A percentile compares a stretch with the other conserved stretches of the same genome.
Conservation (phyloP, 2,888 invertebrate genomes). For the Andrena trimmerana region DNA sequence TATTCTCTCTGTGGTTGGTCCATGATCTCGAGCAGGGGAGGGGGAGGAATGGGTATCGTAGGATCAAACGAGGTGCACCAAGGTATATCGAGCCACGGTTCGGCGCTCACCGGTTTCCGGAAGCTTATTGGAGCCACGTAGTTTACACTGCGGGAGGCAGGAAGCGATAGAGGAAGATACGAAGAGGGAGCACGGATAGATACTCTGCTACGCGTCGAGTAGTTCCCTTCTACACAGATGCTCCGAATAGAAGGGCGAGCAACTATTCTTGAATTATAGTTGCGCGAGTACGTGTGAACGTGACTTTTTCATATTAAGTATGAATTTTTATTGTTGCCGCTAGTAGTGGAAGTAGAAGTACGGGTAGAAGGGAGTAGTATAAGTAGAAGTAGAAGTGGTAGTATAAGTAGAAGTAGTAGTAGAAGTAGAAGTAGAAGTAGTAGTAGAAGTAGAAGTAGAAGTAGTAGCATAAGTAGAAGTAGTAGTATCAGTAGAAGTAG, state of each 20-base stretch:
- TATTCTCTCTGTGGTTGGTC: conserved; percentile 72
- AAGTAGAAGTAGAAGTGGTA: no score
- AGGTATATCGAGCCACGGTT: conserved; percentile 58
- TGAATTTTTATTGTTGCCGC: not conserved
- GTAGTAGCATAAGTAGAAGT: no score
- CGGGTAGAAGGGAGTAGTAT: no score
- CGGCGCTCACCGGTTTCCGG: conserved; percentile 63
- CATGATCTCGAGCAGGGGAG: conserved; percentile 65
- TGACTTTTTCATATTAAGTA: conserved; percentile 26
- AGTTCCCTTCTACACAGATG: conserved; percentile 53
- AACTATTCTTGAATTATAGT: conserved; percentile 52
- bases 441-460: no score
- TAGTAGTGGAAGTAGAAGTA: not conserved
- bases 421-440: no score
- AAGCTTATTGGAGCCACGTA: conserved; percentile 72
- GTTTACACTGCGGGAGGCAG: conserved; percentile 60
- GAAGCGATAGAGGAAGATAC: conserved; percentile 48
- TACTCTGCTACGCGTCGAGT: conserved; percentile 26
- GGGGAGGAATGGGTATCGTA: conserved; percentile 54
- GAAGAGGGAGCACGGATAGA: conserved; percentile 12
- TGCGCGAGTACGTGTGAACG: conserved; percentile 1
- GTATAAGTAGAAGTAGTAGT: no score
- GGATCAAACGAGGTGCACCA: conserved; percentile 71
- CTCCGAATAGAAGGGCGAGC: conserved; percentile 27
- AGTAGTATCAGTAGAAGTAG: no score